A percentile compares a stretch with the other conserved stretches of the same genome.
These are phyloP conservation scores for Amitus sp. DNA, from an alignment of 2,888 invertebrate species.

Conservation along the genomic window DNA sequence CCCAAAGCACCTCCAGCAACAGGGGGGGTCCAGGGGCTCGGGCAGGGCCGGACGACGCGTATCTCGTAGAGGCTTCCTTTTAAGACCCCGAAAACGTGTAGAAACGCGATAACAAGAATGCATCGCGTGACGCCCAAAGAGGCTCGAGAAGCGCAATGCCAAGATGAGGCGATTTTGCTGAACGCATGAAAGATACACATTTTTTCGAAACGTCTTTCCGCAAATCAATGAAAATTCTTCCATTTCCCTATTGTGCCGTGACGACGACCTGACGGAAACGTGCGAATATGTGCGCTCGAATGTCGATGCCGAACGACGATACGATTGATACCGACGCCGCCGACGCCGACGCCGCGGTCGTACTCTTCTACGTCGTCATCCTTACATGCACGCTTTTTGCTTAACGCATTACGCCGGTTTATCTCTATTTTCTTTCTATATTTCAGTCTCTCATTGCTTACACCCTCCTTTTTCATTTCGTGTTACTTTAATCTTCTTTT, in stretches of 20 bases:
- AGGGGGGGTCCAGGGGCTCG: constrained; percentile 69
- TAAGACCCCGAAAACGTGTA: constrained; percentile 27
- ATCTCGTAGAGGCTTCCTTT: constrained; percentile 78
- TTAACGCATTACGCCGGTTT: constrained; percentile 47
- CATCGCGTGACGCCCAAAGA: not conserved
- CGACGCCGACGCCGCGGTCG: constrained; percentile 30
- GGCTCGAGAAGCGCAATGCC: constrained; percentile 13
- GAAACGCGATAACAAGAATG: constrained; percentile 9
- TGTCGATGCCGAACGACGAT: not conserved
- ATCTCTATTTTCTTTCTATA: constrained; percentile 37
- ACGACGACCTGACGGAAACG: constrained; percentile 41
- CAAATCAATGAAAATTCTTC: constrained; percentile 64
- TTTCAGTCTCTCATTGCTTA: constrained; percentile 33
- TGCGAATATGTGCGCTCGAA: not conserved
- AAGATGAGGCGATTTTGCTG: not conserved
- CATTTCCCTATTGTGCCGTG: constrained; percentile 64
- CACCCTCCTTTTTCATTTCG: constrained; percentile 39
- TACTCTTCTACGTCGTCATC: constrained; percentile 35
- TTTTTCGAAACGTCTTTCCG: constrained; percentile 36
- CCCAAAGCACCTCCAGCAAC: constrained; percentile 80
- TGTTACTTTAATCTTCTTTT: constrained; percentile 39
- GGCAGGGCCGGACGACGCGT: constrained; percentile 88
- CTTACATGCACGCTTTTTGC: constrained; percentile 45
- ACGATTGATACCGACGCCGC: constrained; percentile 19
- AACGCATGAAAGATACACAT: constrained; percentile 38